These are phyloP conservation scores for Pseudomyrmex pallidus DNA, from an alignment of 1,140 invertebrate species.

Conservation along the genomic window DNA sequence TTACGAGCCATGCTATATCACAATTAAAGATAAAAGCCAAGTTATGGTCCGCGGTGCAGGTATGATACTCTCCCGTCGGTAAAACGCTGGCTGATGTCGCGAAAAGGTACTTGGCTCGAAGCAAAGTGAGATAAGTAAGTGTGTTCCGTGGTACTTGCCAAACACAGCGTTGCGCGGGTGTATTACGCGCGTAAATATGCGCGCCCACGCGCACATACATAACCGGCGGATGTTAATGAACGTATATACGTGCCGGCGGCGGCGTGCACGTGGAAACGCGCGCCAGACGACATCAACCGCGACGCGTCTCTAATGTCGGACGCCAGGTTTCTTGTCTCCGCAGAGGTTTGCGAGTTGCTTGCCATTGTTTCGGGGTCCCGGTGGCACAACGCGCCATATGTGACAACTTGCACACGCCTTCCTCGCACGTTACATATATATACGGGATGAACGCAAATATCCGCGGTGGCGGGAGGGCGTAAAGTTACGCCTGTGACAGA, in stretches of 20 bases:
- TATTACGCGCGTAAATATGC: slow-evolving; percentile 34
- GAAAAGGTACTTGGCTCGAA: slow-evolving; percentile 17
- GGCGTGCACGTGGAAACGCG: slow-evolving; percentile 32
- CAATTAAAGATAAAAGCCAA: slow-evolving; percentile 43
- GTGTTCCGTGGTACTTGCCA: slow-evolving; percentile 48
- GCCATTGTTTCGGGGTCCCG: slow-evolving; percentile 65
- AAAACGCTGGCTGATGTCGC: slow-evolving; percentile 33
- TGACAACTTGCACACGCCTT: slow-evolving; percentile 34
- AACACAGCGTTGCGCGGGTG: slow-evolving; percentile 7
- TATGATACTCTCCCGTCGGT: background rate
- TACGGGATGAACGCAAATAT: slow-evolving; percentile 38
- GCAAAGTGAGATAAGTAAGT: slow-evolving; percentile 54
- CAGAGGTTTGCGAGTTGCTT: slow-evolving; percentile 20
- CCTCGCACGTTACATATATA: slow-evolving; percentile 7
- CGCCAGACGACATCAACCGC: slow-evolving; percentile 60
- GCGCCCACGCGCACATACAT: background rate
- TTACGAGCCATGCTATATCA: slow-evolving; percentile 13
- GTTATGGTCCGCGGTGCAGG: background rate
- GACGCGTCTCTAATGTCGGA: slow-evolving; percentile 68
- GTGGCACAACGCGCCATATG: slow-evolving; percentile 59
- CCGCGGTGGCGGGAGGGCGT: background rate
- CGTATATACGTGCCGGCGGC: slow-evolving; percentile 11
- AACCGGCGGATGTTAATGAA: slow-evolving; percentile 60
- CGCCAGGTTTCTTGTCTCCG: slow-evolving; percentile 65
- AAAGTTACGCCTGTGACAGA: slow-evolving; percentile 17